Evolutionary conservation across 1,140 invertebrate species (phyloP).

Genomic region (Trypoxylus dichotomus): DNA sequence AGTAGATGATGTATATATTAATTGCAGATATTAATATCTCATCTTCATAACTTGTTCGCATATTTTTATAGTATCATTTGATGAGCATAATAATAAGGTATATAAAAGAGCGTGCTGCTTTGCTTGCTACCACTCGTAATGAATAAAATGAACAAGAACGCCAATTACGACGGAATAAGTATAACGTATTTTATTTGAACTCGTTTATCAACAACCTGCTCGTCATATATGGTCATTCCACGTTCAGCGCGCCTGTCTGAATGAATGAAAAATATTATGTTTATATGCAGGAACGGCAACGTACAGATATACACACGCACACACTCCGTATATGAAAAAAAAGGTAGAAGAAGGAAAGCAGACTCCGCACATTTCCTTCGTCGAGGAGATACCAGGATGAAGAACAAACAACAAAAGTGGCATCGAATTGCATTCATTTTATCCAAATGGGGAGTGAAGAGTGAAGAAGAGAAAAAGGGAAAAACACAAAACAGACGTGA

Average conservation of each 20-base stretch:
- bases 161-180: constrained; percentile 34
- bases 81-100: no score
- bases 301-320: not conserved
- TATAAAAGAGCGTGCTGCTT: not conserved
- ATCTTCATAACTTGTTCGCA: no score
- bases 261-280: constrained; percentile 34
- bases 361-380: constrained; percentile 1
- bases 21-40: no score
- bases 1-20: no score
- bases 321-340: not conserved
- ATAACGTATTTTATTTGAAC: constrained; percentile 34
- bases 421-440: constrained; percentile 18
- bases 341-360: constrained; percentile 13
- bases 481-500: not conserved
- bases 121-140: constrained; percentile 22
- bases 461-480: not conserved
- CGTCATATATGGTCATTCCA: constrained; percentile 32
- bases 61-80: no score
- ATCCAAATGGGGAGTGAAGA: constrained; percentile 11
- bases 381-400: not conserved
- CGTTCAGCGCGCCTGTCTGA: constrained; percentile 8
- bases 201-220: constrained; percentile 31
- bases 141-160: constrained; percentile 33
- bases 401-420: constrained; percentile 24
- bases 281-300: constrained; percentile 23